These are phyloP conservation scores for Dolichoris vasculosae DNA, from an alignment of 1,140 invertebrate species.

Conservation along the genomic window DNA sequence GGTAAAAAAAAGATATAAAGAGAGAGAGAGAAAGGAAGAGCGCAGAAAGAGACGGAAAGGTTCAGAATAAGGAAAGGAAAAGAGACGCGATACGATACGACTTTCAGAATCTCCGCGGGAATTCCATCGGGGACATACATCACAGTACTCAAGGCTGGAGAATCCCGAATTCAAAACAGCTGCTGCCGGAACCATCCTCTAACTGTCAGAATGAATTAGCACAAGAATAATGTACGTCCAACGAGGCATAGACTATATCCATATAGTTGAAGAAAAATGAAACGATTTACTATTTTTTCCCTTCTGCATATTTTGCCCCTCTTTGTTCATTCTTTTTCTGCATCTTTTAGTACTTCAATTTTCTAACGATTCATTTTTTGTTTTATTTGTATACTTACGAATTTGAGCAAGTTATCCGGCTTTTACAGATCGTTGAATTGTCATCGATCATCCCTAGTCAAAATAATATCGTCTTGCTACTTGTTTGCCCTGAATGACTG, in stretches of 20 bases:
- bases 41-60: constrained; percentile 11
- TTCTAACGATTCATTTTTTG: background rate
- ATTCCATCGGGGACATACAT: constrained; percentile 41
- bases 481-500: constrained; percentile 17
- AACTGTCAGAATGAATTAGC: constrained; percentile 33
- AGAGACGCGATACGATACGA: constrained; percentile 3
- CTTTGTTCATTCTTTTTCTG: background rate
- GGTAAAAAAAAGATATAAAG: background rate
- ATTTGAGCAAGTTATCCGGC: background rate
- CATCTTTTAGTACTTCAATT: background rate
- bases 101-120: constrained; percentile 14
- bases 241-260: background rate
- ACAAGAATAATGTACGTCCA: constrained; percentile 31
- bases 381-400: background rate
- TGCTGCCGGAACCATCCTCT: background rate
- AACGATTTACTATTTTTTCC: background rate
- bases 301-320: background rate
- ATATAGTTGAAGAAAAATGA: constrained; percentile 41
- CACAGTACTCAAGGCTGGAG: background rate
- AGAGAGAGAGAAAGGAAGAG: background rate
- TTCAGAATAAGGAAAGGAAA: background rate
- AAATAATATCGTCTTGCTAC: constrained; percentile 45
- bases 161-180: constrained; percentile 46
- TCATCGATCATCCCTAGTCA: constrained; percentile 22
- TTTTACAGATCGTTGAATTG: background rate